Evolutionary conservation across 2,113 vertebrate genomes (phyloP).

Genomic region (Spizaetus ornatus): DNA sequence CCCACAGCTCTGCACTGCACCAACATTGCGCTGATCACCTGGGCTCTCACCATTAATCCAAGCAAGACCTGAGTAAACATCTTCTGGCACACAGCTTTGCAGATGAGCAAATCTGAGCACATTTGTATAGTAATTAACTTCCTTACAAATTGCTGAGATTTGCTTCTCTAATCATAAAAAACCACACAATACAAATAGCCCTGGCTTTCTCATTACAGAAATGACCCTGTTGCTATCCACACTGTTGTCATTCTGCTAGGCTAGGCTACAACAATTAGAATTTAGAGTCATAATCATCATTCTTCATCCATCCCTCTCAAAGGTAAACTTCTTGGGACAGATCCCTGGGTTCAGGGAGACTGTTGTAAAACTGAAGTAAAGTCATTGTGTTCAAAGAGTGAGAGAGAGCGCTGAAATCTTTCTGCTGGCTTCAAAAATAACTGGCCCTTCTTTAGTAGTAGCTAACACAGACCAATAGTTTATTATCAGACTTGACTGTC

Average conservation of each 20-base stretch:
- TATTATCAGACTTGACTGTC: neutral
- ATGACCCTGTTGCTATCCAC: slow-evolving; percentile 9
- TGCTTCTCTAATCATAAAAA: slow-evolving; percentile 43
- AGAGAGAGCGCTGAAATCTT: neutral
- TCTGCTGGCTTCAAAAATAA: neutral
- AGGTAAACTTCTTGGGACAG: neutral
- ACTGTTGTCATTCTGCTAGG: slow-evolving; percentile 15
- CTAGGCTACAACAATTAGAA: neutral
- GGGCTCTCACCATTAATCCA: neutral
- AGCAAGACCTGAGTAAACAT: neutral
- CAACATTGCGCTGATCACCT: neutral
- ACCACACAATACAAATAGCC: neutral
- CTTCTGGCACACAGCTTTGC: slow-evolving; percentile 5
- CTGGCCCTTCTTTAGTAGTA: neutral
- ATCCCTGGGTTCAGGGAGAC: neutral
- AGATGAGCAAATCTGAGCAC: neutral
- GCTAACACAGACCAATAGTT: neutral
- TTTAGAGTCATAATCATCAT: neutral
- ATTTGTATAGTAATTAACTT: slow-evolving; percentile 41
- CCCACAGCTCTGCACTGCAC: neutral
- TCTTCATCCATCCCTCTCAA: neutral
- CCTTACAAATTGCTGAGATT: slow-evolving; percentile 39
- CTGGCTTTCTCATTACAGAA: slow-evolving; percentile 31
- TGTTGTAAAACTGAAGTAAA: neutral
- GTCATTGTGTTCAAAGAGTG: neutral